Base-by-base conservation (phyloP, 2,113 vertebrate genomes). In the Alces alces region DNA sequence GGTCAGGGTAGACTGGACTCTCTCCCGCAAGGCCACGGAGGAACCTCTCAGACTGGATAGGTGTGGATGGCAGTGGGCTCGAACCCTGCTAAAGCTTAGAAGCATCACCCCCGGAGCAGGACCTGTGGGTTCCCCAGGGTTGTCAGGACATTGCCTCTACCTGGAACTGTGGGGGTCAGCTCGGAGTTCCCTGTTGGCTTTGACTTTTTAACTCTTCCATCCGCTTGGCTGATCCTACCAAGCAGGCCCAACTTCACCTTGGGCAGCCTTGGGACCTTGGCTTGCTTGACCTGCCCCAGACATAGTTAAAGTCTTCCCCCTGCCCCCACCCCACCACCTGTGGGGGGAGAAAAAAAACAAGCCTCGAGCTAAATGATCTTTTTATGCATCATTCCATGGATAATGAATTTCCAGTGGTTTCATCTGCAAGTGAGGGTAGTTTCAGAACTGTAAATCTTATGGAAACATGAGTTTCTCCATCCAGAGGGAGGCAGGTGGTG, bases 351-450 rank as follows among this genome's bases (percentile, higher is more conserved):
- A 60, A 89, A 61, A 83, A 98, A 57, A 66, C 85, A 58, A 94
- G 95, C 92, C 97, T 92, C 78, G 64, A 78, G 86, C 84, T 83
- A 2, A 7, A 14, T 2, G 85, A 89, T 85, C 33, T 92, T 97
- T 87, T 7, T 8, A 17, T 54, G 61, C 39, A 0, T 19, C 15
- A 10, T 39, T 66, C 79, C 89, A 61, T 39, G 30, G 84, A 97
- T 98, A 92, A 13, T 58, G 95, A 94, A 89, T 98, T 98, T 97
- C 96, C 96, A 95, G 96, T 73, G 97, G 25, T 28, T 95, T 98
- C 97, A 33, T 91, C 1, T 0, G 95, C 86, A 50, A 11, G 7
- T 95, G 95, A 55, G 60, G 28, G 5, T 23, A 12, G 55, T 43
- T 30, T 87, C 92, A 39, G 97, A 96, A 96, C 96, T 88, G 33